Conservation (phyloP, 2,888 invertebrate species). For the Epinotia bilunana region DNA sequence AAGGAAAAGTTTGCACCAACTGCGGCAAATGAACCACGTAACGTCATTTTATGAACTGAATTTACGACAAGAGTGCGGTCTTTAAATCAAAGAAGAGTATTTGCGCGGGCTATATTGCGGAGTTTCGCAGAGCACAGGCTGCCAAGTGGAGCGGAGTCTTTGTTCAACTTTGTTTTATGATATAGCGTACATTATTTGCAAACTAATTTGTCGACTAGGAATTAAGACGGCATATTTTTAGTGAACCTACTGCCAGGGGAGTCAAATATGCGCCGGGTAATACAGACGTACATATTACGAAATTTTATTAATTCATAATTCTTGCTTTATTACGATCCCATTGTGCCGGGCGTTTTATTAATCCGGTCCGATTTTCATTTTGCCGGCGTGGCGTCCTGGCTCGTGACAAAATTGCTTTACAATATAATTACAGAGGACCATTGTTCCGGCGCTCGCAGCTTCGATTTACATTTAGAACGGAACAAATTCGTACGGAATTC, state of each 20-base stretch:
- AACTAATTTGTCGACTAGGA: slow-evolving; percentile 36
- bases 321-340: slow-evolving; percentile 63
- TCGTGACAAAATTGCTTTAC: slow-evolving; percentile 75
- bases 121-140: slow-evolving; percentile 45
- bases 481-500: slow-evolving; percentile 58
- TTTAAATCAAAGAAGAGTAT: slow-evolving; percentile 55
- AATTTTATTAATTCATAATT: slow-evolving; percentile 64
- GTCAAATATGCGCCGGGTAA: slow-evolving; percentile 40
- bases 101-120: slow-evolving; percentile 50
- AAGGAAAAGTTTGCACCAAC: slow-evolving; percentile 43
- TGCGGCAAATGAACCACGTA: slow-evolving; percentile 50
- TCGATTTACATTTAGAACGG: slow-evolving; percentile 77
- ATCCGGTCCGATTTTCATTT: slow-evolving; percentile 69
- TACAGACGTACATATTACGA: slow-evolving; percentile 55
- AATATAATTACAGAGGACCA: slow-evolving; percentile 76
- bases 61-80: slow-evolving; percentile 51
- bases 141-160: slow-evolving; percentile 37
- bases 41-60: slow-evolving; percentile 54
- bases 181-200: slow-evolving; percentile 34
- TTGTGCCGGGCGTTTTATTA: slow-evolving; percentile 63
- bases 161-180: slow-evolving; percentile 40
- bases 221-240: slow-evolving; percentile 22
- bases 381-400: slow-evolving; percentile 52
- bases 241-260: slow-evolving; percentile 11
- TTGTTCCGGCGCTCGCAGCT: slow-evolving; percentile 67